phyloP scores from a whole-genome alignment of 2,113 vertebrate genomes.

The Apteryx mantelli region DNA sequence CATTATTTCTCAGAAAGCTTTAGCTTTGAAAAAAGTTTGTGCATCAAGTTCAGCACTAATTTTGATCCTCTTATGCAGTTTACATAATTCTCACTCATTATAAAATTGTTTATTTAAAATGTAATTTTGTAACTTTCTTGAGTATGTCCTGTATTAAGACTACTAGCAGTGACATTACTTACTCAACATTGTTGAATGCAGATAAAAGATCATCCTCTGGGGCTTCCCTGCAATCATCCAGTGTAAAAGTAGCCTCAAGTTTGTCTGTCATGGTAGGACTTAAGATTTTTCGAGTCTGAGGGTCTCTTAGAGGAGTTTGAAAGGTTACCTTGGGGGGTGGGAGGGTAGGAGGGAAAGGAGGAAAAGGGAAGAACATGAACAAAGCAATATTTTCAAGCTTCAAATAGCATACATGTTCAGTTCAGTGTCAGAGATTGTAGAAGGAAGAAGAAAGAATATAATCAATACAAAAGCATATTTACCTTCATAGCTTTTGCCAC shows the following conservation, averaged over 20 bases:
- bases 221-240: slow-evolving; percentile 61
- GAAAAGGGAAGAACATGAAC: not conserved
- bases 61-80: not conserved
- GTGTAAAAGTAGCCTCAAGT: slow-evolving; percentile 35
- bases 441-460: not conserved
- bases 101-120: too few relatives aligned
- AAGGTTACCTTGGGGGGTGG: slow-evolving; percentile 85
- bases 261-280: slow-evolving; percentile 78
- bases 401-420: not conserved
- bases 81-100: not conserved
- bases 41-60: not conserved
- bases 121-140: too few relatives aligned
- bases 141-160: not conserved
- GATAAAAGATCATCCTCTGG: not conserved
- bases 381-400: not conserved
- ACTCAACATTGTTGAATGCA: slow-evolving; percentile 6
- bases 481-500: slow-evolving; percentile 81
- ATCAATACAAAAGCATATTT: not conserved
- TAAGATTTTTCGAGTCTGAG: slow-evolving; percentile 85
- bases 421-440: not conserved
- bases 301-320: slow-evolving; percentile 92
- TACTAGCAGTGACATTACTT: not conserved
- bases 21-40: not conserved
- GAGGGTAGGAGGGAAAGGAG: not conserved
- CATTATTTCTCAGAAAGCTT: not conserved